phyloP scores from a whole-genome alignment of 2,113 vertebrate genomes.

The Macquaria ambigua region DNA sequence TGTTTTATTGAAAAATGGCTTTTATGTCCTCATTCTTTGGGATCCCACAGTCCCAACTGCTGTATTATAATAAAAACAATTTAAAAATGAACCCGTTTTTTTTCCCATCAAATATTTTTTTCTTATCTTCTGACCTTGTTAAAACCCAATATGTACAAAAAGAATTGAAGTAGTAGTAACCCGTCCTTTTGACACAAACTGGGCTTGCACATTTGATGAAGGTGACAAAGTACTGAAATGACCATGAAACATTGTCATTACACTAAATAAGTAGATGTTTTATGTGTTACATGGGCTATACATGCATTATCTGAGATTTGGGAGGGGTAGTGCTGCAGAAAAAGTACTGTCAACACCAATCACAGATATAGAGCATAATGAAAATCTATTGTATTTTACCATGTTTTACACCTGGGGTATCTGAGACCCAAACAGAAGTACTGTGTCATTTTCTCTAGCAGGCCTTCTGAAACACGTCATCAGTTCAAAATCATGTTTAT shows the following conservation, averaged over 20 bases:
- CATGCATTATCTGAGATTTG: background rate
- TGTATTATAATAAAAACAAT: background rate
- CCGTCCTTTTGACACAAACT: background rate
- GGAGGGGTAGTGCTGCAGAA: background rate
- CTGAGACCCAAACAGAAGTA: slow-evolving; percentile 7
- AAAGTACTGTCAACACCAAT: background rate
- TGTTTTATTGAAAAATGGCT: background rate
- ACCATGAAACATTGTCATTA: background rate
- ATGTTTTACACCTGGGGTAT: background rate
- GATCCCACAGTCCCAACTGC: background rate
- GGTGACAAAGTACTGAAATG: background rate
- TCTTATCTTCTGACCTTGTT: background rate
- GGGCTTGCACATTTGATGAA: background rate
- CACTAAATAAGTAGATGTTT: background rate
- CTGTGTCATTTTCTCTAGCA: background rate
- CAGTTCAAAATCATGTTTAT: background rate
- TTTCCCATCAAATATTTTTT: background rate
- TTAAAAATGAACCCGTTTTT: background rate
- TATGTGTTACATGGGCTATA: background rate
- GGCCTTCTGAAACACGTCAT: background rate
- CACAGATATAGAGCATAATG: background rate
- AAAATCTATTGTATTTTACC: background rate
- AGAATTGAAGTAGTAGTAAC: background rate
- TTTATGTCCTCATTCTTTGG: background rate
- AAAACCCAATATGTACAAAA: background rate